Evolutionary conservation across 2,113 vertebrate genomes (phyloP).

Genomic region (Aspiorhynchus laticeps): DNA sequence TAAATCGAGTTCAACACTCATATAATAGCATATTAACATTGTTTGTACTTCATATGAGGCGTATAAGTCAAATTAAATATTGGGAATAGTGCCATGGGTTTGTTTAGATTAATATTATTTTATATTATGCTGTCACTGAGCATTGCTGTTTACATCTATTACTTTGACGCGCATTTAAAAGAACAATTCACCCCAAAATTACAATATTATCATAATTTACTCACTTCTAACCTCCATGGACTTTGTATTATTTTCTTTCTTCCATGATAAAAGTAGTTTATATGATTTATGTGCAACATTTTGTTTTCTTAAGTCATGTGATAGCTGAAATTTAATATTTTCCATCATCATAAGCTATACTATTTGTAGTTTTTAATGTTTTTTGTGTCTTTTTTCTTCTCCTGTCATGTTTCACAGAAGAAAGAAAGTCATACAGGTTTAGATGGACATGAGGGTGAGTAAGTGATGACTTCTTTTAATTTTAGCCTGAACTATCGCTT

Average conservation of each 20-base stretch:
- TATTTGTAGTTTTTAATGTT: not conserved
- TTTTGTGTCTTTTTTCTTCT: not conserved
- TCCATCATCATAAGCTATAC: not conserved
- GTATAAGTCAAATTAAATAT: not conserved
- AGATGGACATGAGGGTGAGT: not conserved
- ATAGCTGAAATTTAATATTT: not conserved
- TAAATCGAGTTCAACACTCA: not conserved
- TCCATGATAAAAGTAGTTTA: not conserved
- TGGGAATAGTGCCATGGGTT: not conserved
- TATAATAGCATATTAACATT: not conserved
- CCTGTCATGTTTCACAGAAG: not conserved
- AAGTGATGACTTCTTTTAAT: not conserved
- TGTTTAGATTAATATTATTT: not conserved
- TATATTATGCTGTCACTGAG: not conserved
- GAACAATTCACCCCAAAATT: not conserved
- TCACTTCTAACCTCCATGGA: not conserved
- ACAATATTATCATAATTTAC: not conserved
- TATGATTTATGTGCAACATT: not conserved
- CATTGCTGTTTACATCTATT: not conserved
- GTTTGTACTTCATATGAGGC: not conserved
- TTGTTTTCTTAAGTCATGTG: not conserved
- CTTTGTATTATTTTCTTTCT: not conserved
- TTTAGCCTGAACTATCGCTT: not conserved
- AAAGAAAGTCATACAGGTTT: not conserved
- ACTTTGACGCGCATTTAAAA: not conserved